Percentiles rank a stretch among this genome's conserved stretches.
Evolutionary conservation across 2,797 vertebrate species (phyloP).

Genomic region (Molothrus ater): DNA sequence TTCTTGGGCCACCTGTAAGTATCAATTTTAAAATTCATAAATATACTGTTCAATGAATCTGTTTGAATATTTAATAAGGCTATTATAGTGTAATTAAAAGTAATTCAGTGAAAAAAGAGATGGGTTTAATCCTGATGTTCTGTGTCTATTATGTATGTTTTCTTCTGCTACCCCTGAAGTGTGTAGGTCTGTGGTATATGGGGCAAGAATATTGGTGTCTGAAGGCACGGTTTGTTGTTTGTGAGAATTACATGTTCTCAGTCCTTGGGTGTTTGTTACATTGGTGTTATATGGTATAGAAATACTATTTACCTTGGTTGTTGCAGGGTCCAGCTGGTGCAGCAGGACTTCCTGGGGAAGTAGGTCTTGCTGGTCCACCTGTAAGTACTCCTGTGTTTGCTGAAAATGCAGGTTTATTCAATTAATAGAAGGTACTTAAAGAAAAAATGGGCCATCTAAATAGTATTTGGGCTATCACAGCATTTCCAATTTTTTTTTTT

Average conservation of each 20-base stretch:
- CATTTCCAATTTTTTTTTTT: neutral
- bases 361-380: conserved; percentile 85
- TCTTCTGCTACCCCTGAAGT: neutral
- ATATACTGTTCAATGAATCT: neutral
- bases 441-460: neutral
- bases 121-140: neutral
- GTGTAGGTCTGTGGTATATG: neutral
- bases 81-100: neutral
- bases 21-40: neutral
- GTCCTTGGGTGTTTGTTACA: neutral
- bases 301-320: conserved; percentile 1
- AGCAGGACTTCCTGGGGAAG: conserved; percentile 89
- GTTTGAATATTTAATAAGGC: neutral
- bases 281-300: neutral
- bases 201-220: neutral
- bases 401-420: neutral
- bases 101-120: neutral
- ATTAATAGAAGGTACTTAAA: neutral
- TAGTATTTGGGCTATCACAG: neutral
- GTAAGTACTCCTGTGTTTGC: conserved; percentile 82
- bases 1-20: conserved; percentile 90
- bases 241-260: neutral
- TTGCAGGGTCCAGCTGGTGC: conserved; percentile 88
- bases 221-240: neutral
- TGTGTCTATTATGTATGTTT: neutral